Evolutionary conservation across 1,140 invertebrate genomes (phyloP).

Genomic region (Marisa cornuarietis): DNA sequence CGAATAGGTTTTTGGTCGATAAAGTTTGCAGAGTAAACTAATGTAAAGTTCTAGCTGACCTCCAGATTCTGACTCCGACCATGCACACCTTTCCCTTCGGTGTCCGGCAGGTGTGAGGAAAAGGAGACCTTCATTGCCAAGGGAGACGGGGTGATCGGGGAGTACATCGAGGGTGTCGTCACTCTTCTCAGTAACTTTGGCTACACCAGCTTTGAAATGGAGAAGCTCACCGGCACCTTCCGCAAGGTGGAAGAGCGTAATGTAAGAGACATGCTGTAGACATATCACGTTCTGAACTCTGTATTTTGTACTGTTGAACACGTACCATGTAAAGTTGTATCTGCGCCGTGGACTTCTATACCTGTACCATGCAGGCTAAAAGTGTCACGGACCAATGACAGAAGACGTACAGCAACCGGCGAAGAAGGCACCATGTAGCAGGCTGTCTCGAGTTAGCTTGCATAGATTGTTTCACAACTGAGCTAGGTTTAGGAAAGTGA

Average conservation of each 20-base stretch:
- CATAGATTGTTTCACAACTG: too few species aligned
- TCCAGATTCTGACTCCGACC: too few species aligned
- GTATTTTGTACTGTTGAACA: neutral
- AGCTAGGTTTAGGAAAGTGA: too few species aligned
- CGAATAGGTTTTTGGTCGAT: neutral
- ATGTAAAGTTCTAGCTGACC: neutral
- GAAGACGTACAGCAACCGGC: too few species aligned
- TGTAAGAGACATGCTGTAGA: neutral
- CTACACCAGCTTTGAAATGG: conserved; percentile 1
- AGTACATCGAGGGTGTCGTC: conserved; percentile 8
- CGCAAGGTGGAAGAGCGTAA: conserved; percentile 1
- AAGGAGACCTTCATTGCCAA: neutral
- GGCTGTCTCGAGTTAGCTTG: too few species aligned
- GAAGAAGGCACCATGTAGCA: too few species aligned
- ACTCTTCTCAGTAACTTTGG: neutral
- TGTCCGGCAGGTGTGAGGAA: neutral
- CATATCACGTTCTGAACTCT: too few species aligned
- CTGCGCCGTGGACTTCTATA: neutral
- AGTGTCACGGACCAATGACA: neutral
- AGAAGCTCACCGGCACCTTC: neutral
- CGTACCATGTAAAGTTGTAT: too few species aligned
- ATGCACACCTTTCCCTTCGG: too few species aligned
- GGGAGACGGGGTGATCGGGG: neutral
- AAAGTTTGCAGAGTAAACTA: neutral
- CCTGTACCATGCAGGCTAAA: too few species aligned